phyloP scores from a whole-genome alignment of 2,888 invertebrate species.

The Dicyrtoma fusca region DNA sequence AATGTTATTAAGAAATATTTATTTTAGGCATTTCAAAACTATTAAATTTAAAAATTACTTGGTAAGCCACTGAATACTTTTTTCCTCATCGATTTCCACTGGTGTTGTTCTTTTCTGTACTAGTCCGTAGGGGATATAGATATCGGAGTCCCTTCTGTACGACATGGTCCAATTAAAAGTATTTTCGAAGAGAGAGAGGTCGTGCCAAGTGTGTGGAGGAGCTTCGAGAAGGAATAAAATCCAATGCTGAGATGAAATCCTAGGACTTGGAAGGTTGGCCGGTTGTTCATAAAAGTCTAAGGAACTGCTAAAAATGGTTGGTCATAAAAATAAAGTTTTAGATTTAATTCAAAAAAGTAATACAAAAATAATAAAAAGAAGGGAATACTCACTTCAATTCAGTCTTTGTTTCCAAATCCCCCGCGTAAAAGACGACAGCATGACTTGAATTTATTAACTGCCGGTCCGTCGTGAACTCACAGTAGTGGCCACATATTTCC shows the following conservation, averaged over 20 bases:
- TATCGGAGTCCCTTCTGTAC: slow-evolving; percentile 41
- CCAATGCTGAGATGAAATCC: not conserved
- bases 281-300: not conserved
- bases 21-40: not conserved
- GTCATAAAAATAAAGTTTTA: no score
- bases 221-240: not conserved
- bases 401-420: not conserved
- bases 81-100: no score
- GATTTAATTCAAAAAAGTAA: not conserved
- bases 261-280: not conserved
- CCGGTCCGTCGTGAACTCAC: not conserved
- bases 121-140: not conserved
- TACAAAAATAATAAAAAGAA: not conserved
- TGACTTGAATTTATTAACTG: not conserved
- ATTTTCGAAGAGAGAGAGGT: not conserved
- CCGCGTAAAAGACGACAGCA: not conserved
- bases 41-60: not conserved
- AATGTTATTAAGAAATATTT: not conserved
- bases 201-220: not conserved
- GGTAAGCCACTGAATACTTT: no score
- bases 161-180: slow-evolving; percentile 47
- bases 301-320: not conserved
- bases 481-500: not conserved
- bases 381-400: not conserved
- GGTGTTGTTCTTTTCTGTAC: not conserved